Percentiles rank a stretch among this genome's conserved stretches.
Evolutionary conservation across 2,888 invertebrate genomes (phyloP).

Genomic region (Sinohyriopsis cumingii): DNA sequence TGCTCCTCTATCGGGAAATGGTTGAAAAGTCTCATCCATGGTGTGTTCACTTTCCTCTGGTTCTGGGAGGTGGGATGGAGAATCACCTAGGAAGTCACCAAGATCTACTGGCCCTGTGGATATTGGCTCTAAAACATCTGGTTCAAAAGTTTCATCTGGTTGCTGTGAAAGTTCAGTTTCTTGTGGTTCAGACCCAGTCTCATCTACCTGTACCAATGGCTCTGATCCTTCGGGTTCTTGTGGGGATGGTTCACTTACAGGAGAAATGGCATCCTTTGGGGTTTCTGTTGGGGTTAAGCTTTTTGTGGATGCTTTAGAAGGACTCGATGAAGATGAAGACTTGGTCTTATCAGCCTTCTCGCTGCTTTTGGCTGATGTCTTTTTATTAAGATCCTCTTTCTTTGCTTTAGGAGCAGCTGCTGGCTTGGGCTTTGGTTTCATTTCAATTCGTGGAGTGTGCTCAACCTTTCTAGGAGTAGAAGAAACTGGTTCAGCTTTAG

Average conservation of each 20-base stretch:
- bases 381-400: conserved; percentile 57
- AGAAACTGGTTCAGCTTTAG: conserved; percentile 23
- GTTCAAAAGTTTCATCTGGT: conserved; percentile 21
- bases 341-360: conserved; percentile 43
- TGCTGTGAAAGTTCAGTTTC: conserved; percentile 19
- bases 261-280: conserved; percentile 32
- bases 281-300: conserved; percentile 31
- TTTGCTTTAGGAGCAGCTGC: conserved; percentile 39
- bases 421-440: conserved; percentile 16
- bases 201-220: conserved; percentile 11
- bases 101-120: conserved; percentile 10
- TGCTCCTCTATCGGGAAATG: conserved; percentile 1
- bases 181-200: conserved; percentile 18
- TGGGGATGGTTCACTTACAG: conserved; percentile 24
- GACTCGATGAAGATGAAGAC: conserved; percentile 29
- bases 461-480: conserved; percentile 15
- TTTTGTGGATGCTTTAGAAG: conserved; percentile 29
- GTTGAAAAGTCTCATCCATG: conserved; percentile 9
- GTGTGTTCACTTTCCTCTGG: conserved; percentile 15
- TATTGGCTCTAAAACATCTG: conserved; percentile 8
- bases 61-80: conserved; percentile 9
- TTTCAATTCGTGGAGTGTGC: conserved; percentile 11
- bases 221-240: conserved; percentile 1
- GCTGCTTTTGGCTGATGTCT: conserved; percentile 42
- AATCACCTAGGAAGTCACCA: conserved; percentile 15